Conservation (phyloP, 2,113 vertebrate genomes). For the Sigmodon hispidus region DNA sequence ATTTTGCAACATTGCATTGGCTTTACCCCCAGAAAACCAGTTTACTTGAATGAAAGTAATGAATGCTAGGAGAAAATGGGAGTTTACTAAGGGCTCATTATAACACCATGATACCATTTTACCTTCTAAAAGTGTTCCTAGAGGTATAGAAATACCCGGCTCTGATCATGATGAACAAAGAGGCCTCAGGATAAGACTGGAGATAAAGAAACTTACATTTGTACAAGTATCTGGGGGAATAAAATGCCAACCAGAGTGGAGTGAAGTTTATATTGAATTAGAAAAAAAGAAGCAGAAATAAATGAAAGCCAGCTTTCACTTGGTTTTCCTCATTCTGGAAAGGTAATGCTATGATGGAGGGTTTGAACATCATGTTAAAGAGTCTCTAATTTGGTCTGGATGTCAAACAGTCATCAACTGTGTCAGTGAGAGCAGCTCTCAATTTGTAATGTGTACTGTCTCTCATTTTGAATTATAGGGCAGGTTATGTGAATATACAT, state of each 20-base stretch:
- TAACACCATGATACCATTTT: background rate
- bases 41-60: conserved; percentile 60
- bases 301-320: background rate
- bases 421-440: background rate
- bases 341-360: background rate
- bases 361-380: background rate
- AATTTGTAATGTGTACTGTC: background rate
- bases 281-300: conserved; percentile 53
- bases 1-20: background rate
- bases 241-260: conserved; percentile 10
- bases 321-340: background rate
- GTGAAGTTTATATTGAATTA: conserved; percentile 50
- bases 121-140: conserved; percentile 37
- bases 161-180: conserved; percentile 45
- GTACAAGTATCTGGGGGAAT: conserved; percentile 16
- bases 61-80: background rate
- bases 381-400: background rate
- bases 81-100: background rate
- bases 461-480: background rate
- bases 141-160: conserved; percentile 44
- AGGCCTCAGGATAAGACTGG: conserved; percentile 29
- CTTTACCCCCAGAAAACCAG: background rate
- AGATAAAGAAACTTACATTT: conserved; percentile 58
- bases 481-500: background rate
- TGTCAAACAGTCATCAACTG: background rate